A percentile compares a stretch with the other conserved stretches of the same genome.
phyloP scores from a whole-genome alignment of 2,888 invertebrate genomes.

The Anthrax anthrax region DNA sequence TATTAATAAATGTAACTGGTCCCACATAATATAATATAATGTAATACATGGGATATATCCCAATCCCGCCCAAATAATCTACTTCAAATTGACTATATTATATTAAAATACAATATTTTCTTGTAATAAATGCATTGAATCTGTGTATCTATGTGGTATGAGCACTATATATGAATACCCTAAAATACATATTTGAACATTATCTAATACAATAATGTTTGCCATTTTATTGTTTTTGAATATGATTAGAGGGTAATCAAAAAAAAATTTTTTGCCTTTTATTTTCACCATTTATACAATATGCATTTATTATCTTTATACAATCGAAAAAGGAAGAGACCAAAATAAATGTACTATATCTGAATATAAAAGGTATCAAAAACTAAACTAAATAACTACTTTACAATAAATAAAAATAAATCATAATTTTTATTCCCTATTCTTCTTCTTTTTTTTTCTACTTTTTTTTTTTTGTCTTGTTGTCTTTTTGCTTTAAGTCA shows the following conservation, averaged over 20 bases:
- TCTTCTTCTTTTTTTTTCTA: too few relatives aligned
- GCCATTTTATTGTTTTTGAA: constrained; percentile 6
- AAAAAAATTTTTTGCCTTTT: too few relatives aligned
- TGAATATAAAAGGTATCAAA: constrained; percentile 10
- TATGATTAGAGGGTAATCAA: constrained; percentile 6
- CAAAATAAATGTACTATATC: too few relatives aligned
- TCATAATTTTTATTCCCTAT: constrained; percentile 11
- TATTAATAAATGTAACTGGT: constrained; percentile 36
- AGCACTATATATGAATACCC: neutral
- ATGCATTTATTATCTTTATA: too few relatives aligned
- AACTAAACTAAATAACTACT: constrained; percentile 11
- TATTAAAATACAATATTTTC: too few relatives aligned
- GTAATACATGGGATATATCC: constrained; percentile 20
- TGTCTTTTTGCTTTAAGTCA: too few relatives aligned
- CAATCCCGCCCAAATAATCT: constrained; percentile 26
- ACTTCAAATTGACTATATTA: constrained; percentile 20
- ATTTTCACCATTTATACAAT: too few relatives aligned
- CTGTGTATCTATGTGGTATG: too few relatives aligned
- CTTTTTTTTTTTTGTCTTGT: too few relatives aligned
- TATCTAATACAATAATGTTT: neutral
- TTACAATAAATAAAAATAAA: constrained; percentile 14
- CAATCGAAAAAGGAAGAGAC: too few relatives aligned
- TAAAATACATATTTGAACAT: neutral
- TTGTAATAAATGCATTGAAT: too few relatives aligned
- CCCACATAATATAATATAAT: constrained; percentile 12